Evolutionary conservation across 2,113 vertebrate species (phyloP).

Genomic region (Sminthopsis crassicaudata): DNA sequence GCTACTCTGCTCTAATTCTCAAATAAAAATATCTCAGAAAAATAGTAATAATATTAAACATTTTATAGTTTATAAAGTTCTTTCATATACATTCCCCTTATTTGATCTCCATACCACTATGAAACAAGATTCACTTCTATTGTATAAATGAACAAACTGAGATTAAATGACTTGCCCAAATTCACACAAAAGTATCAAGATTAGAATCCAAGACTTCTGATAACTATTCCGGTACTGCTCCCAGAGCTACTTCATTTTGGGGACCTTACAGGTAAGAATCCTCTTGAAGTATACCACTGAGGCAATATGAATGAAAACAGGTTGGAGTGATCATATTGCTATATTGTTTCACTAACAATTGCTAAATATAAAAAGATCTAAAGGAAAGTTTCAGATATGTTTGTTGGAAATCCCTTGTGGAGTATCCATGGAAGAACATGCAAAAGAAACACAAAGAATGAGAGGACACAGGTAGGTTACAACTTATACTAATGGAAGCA

Average conservation of each 20-base stretch:
- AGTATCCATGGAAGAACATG: not conserved
- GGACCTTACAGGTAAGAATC: not conserved
- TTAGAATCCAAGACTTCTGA: not conserved
- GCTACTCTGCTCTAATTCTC: not conserved
- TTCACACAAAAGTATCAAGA: not conserved
- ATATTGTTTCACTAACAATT: not conserved
- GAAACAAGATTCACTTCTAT: not conserved
- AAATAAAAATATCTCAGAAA: not conserved
- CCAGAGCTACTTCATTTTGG: not conserved
- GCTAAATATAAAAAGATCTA: not conserved
- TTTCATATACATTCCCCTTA: not conserved
- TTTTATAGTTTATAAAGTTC: not conserved
- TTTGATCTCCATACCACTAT: not conserved
- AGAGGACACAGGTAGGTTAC: not conserved
- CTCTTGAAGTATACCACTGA: not conserved
- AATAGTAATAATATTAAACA: not conserved
- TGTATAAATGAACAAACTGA: not conserved
- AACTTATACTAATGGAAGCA: not conserved
- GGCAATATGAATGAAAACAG: not conserved
- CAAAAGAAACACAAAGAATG: not conserved
- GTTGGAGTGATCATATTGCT: not conserved
- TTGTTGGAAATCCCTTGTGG: not conserved
- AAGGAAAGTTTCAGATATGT: not conserved
- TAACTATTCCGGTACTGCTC: not conserved
- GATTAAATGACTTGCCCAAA: not conserved